A percentile compares a stretch with the other conserved stretches of the same genome.
Evolutionary conservation across 2,888 invertebrate genomes (phyloP).

Genomic region (Julus scandinavius): DNA sequence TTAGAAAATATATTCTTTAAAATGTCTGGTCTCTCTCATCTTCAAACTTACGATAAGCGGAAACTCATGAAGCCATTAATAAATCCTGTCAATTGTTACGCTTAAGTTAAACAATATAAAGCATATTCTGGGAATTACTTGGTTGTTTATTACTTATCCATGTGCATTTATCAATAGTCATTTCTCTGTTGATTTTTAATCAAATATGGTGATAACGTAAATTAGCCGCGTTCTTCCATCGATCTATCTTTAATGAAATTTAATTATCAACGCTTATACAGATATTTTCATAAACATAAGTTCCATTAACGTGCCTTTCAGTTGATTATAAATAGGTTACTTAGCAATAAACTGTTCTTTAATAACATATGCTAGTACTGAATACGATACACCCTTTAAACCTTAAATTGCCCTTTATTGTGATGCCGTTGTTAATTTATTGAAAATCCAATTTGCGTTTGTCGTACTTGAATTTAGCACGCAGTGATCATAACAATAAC

Average conservation of each 20-base stretch:
- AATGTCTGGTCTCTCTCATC: conserved; percentile 23
- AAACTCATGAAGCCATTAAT: background rate
- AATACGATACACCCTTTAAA: background rate
- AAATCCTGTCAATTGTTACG: background rate
- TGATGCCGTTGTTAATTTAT: background rate
- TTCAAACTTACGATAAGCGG: background rate
- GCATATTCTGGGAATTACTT: background rate
- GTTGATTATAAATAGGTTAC: background rate
- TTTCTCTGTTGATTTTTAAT: background rate
- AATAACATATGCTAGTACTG: background rate
- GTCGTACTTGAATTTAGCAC: background rate
- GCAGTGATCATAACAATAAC: background rate
- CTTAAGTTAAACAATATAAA: background rate
- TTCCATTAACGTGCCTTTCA: too few relatives aligned
- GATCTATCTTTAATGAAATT: too few relatives aligned
- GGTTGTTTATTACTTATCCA: background rate
- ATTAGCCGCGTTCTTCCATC: too few relatives aligned
- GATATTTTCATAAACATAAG: too few relatives aligned
- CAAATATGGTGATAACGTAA: too few relatives aligned
- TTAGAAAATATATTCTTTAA: background rate
- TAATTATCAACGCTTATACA: too few relatives aligned
- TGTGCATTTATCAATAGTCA: background rate
- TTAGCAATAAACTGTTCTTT: background rate
- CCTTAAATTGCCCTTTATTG: background rate
- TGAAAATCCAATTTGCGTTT: background rate